phyloP scores from a whole-genome alignment of 1,140 invertebrate genomes.

The Trichonephila clavata region DNA sequence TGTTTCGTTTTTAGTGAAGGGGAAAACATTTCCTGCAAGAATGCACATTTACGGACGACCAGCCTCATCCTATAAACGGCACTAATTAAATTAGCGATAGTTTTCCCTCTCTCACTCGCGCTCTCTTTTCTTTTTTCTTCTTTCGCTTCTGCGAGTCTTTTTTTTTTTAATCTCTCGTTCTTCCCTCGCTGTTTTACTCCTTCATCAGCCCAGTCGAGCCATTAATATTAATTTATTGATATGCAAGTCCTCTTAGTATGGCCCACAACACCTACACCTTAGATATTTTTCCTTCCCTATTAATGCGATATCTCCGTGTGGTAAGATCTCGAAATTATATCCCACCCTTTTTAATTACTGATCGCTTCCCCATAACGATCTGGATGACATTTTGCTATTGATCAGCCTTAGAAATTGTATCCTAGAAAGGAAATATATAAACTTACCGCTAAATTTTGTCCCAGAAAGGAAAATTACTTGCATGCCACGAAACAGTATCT shows the following conservation, averaged over 20 bases:
- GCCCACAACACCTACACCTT: constrained; percentile 65
- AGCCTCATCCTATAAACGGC: constrained; percentile 77
- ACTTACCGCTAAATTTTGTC: not conserved
- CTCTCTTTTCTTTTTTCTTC: constrained; percentile 70
- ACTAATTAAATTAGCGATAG: constrained; percentile 77
- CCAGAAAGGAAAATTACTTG: too few relatives aligned
- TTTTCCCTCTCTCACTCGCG: constrained; percentile 73
- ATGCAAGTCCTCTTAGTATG: constrained; percentile 55
- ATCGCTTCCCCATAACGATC: constrained; percentile 60
- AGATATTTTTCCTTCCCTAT: constrained; percentile 50
- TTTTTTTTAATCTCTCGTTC: constrained; percentile 66
- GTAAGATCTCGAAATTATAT: constrained; percentile 52
- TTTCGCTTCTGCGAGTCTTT: constrained; percentile 42
- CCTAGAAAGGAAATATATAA: not conserved
- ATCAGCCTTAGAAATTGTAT: constrained; percentile 30
- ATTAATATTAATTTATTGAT: constrained; percentile 77
- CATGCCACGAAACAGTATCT: too few relatives aligned
- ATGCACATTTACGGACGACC: constrained; percentile 76
- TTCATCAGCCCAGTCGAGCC: constrained; percentile 74
- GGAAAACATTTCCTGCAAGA: constrained; percentile 77
- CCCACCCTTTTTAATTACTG: constrained; percentile 66
- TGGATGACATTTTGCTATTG: constrained; percentile 67
- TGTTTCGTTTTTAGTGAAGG: constrained; percentile 77
- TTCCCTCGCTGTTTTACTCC: constrained; percentile 68
- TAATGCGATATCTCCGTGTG: constrained; percentile 60